Evolutionary conservation across 2,113 vertebrate genomes (phyloP).

Genomic region (Anguilla japonica): DNA sequence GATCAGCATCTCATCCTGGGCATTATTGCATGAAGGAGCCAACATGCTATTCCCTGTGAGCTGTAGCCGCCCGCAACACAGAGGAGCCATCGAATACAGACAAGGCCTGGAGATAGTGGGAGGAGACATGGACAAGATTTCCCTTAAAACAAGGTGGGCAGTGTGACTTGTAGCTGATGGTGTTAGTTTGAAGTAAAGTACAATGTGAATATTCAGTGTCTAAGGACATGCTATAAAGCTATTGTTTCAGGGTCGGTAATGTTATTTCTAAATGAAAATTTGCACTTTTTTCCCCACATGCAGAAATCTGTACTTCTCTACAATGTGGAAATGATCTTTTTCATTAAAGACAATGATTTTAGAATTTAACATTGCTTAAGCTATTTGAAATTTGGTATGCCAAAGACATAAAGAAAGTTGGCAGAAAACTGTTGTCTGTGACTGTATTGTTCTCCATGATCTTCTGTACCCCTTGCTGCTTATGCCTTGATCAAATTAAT

Average conservation of each 20-base stretch:
- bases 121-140: background rate
- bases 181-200: no score
- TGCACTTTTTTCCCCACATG: no score
- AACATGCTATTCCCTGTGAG: background rate
- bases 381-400: background rate
- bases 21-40: slow-evolving; percentile 38
- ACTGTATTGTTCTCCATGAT: background rate
- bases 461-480: background rate
- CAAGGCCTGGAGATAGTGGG: background rate
- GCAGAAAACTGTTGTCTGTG: background rate
- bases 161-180: no score
- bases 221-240: no score
- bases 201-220: no score
- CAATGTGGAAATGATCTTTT: background rate
- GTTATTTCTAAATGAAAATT: no score
- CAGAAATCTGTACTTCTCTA: no score
- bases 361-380: background rate
- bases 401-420: background rate
- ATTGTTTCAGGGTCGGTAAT: no score
- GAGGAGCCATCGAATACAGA: background rate
- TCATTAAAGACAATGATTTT: background rate
- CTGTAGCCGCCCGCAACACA: slow-evolving; percentile 11
- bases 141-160: background rate
- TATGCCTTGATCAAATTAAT: no score
- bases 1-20: slow-evolving; percentile 49